These are phyloP conservation scores for Polypedilum pembai DNA, from an alignment of 1,140 invertebrate species.

Conservation along the genomic window DNA sequence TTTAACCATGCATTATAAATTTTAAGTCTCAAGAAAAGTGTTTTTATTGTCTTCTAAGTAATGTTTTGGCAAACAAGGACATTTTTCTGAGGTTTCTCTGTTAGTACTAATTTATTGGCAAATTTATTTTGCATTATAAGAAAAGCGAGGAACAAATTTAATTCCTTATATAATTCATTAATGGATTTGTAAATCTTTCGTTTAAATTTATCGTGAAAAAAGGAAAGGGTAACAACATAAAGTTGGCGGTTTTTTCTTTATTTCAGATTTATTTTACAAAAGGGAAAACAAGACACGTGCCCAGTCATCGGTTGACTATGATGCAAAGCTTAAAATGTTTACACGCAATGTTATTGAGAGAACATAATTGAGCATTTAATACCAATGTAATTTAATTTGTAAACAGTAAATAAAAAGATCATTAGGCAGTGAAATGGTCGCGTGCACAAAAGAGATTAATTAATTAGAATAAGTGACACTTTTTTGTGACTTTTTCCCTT, in stretches of 20 bases:
- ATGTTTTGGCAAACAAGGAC: constrained; percentile 25
- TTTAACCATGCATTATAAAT: constrained; percentile 24
- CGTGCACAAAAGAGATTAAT: constrained; percentile 17
- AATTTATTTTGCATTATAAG: neutral
- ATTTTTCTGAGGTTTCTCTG: constrained; percentile 24
- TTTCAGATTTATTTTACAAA: too few species aligned
- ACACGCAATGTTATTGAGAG: neutral
- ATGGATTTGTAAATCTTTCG: neutral
- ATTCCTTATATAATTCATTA: neutral
- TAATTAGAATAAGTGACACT: neutral
- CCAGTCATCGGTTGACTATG: neutral
- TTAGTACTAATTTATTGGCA: constrained; percentile 1
- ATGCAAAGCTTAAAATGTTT: neutral
- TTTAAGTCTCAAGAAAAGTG: constrained; percentile 22
- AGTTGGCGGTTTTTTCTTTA: too few species aligned
- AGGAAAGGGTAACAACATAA: too few species aligned
- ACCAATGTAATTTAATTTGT: constrained; percentile 26
- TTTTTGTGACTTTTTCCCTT: neutral
- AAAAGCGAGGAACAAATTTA: too few species aligned
- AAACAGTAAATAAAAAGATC: constrained; percentile 17
- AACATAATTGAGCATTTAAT: constrained; percentile 28
- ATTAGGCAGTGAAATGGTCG: neutral
- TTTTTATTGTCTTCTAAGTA: constrained; percentile 6
- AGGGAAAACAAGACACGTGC: neutral
- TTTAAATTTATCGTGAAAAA: too few species aligned